Conservation (phyloP, 64 coral and sea anemone species). For the Stichodactyla mertensii region DNA sequence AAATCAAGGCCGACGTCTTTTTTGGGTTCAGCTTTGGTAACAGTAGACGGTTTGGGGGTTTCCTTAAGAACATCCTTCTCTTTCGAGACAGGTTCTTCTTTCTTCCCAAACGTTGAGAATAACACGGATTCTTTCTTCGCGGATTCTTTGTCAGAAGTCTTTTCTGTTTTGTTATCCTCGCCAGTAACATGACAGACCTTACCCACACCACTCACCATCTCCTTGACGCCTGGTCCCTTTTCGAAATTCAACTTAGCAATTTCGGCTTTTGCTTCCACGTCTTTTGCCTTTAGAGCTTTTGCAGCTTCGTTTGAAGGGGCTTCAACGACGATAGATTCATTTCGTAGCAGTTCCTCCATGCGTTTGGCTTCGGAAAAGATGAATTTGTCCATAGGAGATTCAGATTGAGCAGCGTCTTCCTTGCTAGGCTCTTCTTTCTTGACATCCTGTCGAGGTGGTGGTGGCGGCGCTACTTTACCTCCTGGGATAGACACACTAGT, state of each 20-base stretch:
- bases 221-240: conserved; percentile 25
- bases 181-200: not conserved
- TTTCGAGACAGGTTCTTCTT: not conserved
- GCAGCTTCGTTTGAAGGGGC: conserved; percentile 24
- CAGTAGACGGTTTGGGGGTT: not conserved
- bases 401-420: not conserved
- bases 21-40: not conserved
- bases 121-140: conserved; percentile 4
- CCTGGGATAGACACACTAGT: not conserved
- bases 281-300: conserved; percentile 30
- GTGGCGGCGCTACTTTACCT: conserved; percentile 20
- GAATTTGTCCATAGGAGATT: conserved; percentile 71
- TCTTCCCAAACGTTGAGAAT: not conserved
- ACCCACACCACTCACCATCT: not conserved
- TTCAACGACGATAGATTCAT: conserved; percentile 74
- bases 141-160: not conserved
- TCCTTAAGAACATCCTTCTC: not conserved
- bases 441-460: conserved; percentile 17
- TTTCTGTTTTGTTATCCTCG: conserved; percentile 27
- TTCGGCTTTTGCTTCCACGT: conserved; percentile 27
- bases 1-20: too few species aligned
- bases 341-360: conserved; percentile 69
- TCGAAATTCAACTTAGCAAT: conserved; percentile 4
- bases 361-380: conserved; percentile 77
- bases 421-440: not conserved